A percentile compares a stretch with the other conserved stretches of the same genome.
Conservation (phyloP, 2,888 invertebrate genomes). For the Spicauda simplicius region DNA sequence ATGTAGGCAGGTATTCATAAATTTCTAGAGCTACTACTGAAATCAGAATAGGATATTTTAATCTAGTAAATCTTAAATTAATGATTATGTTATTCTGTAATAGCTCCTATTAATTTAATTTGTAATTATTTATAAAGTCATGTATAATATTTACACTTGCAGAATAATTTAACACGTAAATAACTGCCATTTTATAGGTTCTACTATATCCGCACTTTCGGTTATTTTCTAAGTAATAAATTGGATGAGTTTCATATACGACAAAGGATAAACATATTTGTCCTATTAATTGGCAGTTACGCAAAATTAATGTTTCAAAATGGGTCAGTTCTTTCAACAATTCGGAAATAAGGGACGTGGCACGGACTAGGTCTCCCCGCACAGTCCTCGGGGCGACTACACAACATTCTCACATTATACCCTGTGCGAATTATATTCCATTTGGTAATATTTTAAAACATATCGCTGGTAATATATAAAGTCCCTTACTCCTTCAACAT, state of each 20-base stretch:
- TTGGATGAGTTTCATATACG: conserved; percentile 37
- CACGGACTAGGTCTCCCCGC: conserved; percentile 63
- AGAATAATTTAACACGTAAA: conserved; percentile 66
- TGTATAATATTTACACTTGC: conserved; percentile 79
- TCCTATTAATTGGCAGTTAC: conserved; percentile 72
- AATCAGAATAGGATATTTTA: conserved; percentile 75
- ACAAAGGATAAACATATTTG: conserved; percentile 36
- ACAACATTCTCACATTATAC: conserved; percentile 76
- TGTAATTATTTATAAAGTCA: conserved; percentile 77
- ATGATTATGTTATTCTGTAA: conserved; percentile 82
- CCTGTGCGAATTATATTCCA: conserved; percentile 79
- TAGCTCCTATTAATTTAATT: conserved; percentile 79
- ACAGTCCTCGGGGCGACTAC: conserved; percentile 53
- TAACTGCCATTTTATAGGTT: conserved; percentile 70
- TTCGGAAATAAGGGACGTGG: conserved; percentile 78
- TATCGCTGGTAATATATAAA: conserved; percentile 73
- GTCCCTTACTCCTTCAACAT: conserved; percentile 79
- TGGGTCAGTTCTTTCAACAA: conserved; percentile 77
- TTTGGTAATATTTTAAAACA: conserved; percentile 73
- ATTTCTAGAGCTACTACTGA: conserved; percentile 77
- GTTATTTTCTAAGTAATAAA: conserved; percentile 37
- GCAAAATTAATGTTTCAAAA: conserved; percentile 69
- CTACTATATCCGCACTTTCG: conserved; percentile 17
- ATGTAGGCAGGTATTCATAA: conserved; percentile 61
- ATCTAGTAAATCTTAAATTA: conserved; percentile 76